Evolutionary conservation across 30 jellyfish, hydroid and myxozoan genomes (phyloP), one percentile per base, ranked within the genome.

Genomic region (Pelagia noctiluca): DNA sequence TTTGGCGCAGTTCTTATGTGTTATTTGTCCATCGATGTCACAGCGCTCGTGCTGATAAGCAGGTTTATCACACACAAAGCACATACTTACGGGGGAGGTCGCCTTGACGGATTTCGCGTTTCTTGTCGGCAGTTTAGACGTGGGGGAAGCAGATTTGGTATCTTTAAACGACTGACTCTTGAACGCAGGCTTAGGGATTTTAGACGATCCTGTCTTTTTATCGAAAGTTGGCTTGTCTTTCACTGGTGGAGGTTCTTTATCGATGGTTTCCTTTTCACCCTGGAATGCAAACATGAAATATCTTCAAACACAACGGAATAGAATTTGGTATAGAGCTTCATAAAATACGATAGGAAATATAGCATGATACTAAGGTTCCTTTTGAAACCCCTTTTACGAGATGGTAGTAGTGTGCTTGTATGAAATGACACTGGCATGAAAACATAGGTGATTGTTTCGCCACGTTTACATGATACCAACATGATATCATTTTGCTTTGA

Each of bases 1-100:
- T 66, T 82, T 82, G 50, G 97, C 97, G 35, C 97, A 89, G 70
- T 66, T 60, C 53, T 89, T 89, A 67, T 89, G 97, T 12, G 76
- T 60, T 7, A 80, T 87, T 25, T 80, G 86, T 53, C 87, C 85
- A 54, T 89, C 94, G 0, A 89, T 72, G 30, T 80, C 97, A 54
- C 97, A 89, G 18, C 97, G 84, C 31, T 89, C 97, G 42, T 68
- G 76, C 87, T 63, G 86, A 67, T 81, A 73, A 0, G 94, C 94
- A 3, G 93, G 85, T 60, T 89, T 89, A 37, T 62, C 88, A 37
- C 97, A 89, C 31, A 89, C 97, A 35, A 89, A 62, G 64, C 97
- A 89, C 33, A 69, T n/a, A 60, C 90, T 80, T 64, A 70, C 80
- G 4, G 96, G 84, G 16, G 83, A 82, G 37, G 80, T 35, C 54